A percentile compares a stretch with the other conserved stretches of the same genome.
phyloP scores from a whole-genome alignment of 2,797 vertebrate genomes.

The Alectoris magna region DNA sequence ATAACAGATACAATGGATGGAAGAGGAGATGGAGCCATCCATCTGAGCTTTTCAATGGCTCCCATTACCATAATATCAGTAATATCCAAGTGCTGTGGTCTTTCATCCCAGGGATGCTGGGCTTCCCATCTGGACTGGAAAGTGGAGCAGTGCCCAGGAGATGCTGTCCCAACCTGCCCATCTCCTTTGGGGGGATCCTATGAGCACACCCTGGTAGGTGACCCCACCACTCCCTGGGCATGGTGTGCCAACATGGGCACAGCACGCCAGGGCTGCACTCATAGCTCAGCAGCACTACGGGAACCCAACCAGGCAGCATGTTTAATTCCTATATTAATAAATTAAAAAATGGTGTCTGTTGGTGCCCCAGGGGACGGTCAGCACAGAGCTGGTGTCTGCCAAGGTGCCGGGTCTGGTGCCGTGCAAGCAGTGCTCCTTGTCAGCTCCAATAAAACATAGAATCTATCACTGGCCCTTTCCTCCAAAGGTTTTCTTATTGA shows the following conservation, averaged over 20 bases:
- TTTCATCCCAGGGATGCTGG: neutral
- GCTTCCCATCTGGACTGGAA: neutral
- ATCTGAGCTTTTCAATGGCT: neutral
- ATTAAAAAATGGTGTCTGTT: neutral
- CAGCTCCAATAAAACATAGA: constrained; percentile 67
- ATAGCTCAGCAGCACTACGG: accelerated
- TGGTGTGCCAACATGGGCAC: no score
- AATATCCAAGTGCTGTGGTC: no score
- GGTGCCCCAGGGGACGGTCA: constrained; percentile 5
- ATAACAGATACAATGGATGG: neutral
- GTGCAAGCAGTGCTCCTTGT: constrained; percentile 70
- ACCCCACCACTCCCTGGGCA: neutral
- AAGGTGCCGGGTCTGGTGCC: constrained; percentile 55
- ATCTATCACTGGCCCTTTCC: constrained; percentile 67
- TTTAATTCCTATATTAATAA: constrained; percentile 19
- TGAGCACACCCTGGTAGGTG: neutral
- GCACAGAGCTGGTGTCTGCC: neutral
- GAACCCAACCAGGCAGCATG: neutral
- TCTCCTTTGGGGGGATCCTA: no score
- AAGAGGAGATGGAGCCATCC: neutral
- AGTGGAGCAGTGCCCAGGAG: neutral
- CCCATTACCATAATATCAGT: neutral
- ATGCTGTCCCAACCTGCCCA: neutral
- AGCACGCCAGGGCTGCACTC: neutral
- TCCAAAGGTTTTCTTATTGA: constrained; percentile 44